Percentiles rank a stretch among this genome's conserved stretches.
Evolutionary conservation across 2,888 invertebrate genomes (phyloP).

Genomic region (Sarcophaga carnaria): DNA sequence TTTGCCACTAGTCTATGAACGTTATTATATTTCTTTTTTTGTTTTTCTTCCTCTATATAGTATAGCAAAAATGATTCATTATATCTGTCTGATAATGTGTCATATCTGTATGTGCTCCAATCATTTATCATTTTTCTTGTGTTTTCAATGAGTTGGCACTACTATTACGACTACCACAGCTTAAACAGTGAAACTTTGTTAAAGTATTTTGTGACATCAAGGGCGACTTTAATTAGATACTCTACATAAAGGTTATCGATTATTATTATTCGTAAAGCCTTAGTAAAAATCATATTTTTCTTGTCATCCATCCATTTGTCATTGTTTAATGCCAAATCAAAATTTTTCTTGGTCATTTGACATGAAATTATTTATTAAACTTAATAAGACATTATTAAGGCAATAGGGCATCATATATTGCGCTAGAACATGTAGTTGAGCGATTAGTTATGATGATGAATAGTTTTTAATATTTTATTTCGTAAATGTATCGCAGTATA

Average conservation of each 20-base stretch:
- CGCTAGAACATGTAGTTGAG: neutral
- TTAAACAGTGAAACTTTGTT: neutral
- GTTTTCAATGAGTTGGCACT: conserved; percentile 27
- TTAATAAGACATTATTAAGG: neutral
- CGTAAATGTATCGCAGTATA: neutral
- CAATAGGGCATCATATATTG: neutral
- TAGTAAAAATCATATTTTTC: neutral
- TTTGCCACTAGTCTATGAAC: conserved; percentile 10
- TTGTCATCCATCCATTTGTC: neutral
- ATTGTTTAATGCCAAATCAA: neutral
- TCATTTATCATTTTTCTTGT: conserved; percentile 48
- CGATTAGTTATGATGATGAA: conserved; percentile 8
- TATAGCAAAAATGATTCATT: conserved; percentile 45
- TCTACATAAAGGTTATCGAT: neutral
- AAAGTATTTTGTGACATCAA: neutral
- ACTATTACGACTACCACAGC: neutral
- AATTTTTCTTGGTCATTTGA: neutral
- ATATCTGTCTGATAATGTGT: conserved; percentile 52
- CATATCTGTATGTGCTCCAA: conserved; percentile 25
- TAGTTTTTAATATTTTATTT: neutral
- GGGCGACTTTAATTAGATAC: conserved; percentile 6
- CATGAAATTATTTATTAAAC: neutral
- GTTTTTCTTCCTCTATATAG: neutral
- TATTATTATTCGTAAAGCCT: neutral
- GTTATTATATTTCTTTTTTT: neutral